Base-by-base conservation (phyloP, 2,113 vertebrate species). In the Scolopax mira region DNA sequence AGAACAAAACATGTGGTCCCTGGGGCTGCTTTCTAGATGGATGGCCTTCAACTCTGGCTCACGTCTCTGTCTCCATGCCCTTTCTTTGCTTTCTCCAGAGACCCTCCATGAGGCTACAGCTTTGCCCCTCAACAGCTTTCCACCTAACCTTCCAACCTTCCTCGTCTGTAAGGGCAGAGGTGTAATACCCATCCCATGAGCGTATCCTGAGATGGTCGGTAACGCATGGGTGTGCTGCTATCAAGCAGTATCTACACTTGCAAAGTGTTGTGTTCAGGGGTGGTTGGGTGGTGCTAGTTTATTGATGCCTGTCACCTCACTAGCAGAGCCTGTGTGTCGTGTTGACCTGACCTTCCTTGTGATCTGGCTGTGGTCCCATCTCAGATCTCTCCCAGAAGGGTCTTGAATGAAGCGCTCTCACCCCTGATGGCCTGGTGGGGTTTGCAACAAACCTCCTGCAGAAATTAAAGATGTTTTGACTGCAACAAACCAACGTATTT, bases 111-210 rank as follows among this genome's bases (percentile, higher is more conserved):
- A 35, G 54, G 30, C 18, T 78, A 39, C 55, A 61, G 33, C 21
- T 62, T 15, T 54, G 37, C 31, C 19, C 18, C 35, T 75, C 52
- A 55, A 6, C 0, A 2, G 5, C 37, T 42, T 66, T 62, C 13
- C 16, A 39, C 3, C 0, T 1, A 18, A 5, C 5, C 13, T 51
- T 49, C 0, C 1, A 18, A 4, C 5, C 13, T 51, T 46, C 24
- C 25, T 17, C 5, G 2, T 27, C 41, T 44, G 18, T 51, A 37
- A 62, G 51, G 0, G 0, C 49, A 71, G 69, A 61, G 27, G 8
- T 49, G 60, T 12, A 31, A 85, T 24, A 17, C 30, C 13, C 44
- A 6, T 52, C 44, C 72, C 49, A n/a, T 1, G 0, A 57, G 24
- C 0, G 0, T 61, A 31, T 28, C 0, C 1, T 15, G 41, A 73